Base-by-base conservation (phyloP, 2,113 vertebrate genomes). In the Peromyscus polionotus region DNA sequence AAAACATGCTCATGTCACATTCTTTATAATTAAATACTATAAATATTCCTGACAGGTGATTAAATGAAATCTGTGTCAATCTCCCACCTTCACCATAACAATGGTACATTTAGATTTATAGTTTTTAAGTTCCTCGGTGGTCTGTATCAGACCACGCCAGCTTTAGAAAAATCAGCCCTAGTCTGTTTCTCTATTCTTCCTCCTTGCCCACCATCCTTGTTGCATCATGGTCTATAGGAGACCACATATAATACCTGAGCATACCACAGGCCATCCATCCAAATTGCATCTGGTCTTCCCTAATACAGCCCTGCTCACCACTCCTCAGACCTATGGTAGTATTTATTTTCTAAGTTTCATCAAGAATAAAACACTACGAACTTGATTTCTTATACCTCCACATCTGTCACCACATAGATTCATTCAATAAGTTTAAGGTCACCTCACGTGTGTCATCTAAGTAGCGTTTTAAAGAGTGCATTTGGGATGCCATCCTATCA, bases 241-340 rank as follows among this genome's bases (percentile, higher is more conserved):
- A 4, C 45, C 26, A 87, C 28, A 16, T 19, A n/a, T 2, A 48
- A 7, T 84, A 16, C 51, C 51, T 63, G 22, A n/a, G n/a, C 22
- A 31, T 24, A 68, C 39, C 13, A 7, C 20, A 61, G 11, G 5
- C 3, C n/a, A 63, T 26, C 7, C 28, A 73, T 7, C 20, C 36
- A 77, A 75, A 91, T 0, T 22, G 0, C 26, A 8, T 68, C 68
- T 16, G 68, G 9, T 65, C 51, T 77, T 88, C 24, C 28, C 54
- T 68, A 12, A 12, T 1, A 72, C 45, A 3, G 0, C 93, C 6
- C 5, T 33, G 10, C 22, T 31, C 4, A 6, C 0, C 36, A 72
- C 0, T 65, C 4, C 5, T 57, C 36, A 51, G 19, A 65, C 10
- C 17, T 19, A 39, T 45, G 7, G 2, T 70, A 65, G 26, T 45